Evolutionary conservation across 2,888 invertebrate genomes (phyloP), one percentile per base, ranked within the genome.

Genomic region (Chesias legatella): DNA sequence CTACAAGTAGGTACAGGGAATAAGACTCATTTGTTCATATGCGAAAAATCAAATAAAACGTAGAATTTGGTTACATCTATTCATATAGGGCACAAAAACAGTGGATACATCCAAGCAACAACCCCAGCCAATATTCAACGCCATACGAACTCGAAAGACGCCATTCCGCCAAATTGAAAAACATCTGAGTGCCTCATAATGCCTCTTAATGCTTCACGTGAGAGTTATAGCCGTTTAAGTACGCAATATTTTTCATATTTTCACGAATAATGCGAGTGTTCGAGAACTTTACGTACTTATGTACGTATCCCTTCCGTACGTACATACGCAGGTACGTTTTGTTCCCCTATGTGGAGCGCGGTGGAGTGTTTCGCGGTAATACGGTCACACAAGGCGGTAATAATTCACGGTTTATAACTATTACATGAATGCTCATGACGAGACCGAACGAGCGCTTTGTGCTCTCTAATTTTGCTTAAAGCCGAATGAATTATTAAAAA

Each of bases 141-240:
- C 63, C 63, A 67, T 74, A 57, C 60, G 61, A 68, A 56, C 63
- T 63, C 59, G 53, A 54, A 68, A 68, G 63, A 69, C 72, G 70
- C 76, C 76, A 77, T 88, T 82, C 59, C 51, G 57, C 60, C 68
- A 86, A 86, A 88, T 86, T 86, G 85, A 85, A 86, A 88, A 84
- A 82, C 79, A 78, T 74, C 76, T 48, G 75, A 79, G 74, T 75
- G 73, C 59, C 70, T 76, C 79, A 77, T 81, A 82, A 83, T 79
- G 68, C 71, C 67, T 78, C 75, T 79, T 82, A 83, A 84, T 83
- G 77, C 73, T 61, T 73, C 68, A 63, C 58, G 53, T 48, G 67
- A 73, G 78, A 82, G 79, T 79, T 78, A 80, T 76, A 53, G 74
- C 71, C 61, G 63, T 71, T 68, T 70, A 77, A 76, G 72, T 72